Percentiles rank a stretch among this genome's conserved stretches.
Conservation (phyloP, 2,888 invertebrate genomes). For the Leptopilina myrica region DNA sequence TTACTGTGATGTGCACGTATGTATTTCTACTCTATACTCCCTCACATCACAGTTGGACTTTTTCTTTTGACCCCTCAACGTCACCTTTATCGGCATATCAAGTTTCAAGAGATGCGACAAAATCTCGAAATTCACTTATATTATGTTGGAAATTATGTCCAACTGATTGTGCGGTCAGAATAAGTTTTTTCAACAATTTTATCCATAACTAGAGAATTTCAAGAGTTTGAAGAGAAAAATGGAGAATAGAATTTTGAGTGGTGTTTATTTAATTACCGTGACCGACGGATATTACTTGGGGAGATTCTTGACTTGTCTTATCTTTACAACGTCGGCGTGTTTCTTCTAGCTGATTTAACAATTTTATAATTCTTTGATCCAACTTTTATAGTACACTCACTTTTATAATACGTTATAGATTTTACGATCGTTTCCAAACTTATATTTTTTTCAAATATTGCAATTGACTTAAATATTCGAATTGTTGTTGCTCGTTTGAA, state of each 20-base stretch:
- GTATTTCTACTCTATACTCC: constrained; percentile 56
- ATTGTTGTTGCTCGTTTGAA: too few relatives aligned
- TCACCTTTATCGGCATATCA: constrained; percentile 13
- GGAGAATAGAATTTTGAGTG: not conserved
- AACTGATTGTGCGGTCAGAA: too few relatives aligned
- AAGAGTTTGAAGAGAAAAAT: not conserved
- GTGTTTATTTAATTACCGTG: constrained; percentile 50
- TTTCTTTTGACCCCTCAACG: constrained; percentile 3
- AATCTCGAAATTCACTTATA: not conserved
- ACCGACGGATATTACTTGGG: constrained; percentile 43
- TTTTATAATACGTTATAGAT: constrained; percentile 67
- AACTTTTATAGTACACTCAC: constrained; percentile 68
- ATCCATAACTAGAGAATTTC: too few relatives aligned
- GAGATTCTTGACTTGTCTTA: constrained; percentile 55
- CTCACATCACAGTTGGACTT: constrained; percentile 41
- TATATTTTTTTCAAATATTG: not conserved
- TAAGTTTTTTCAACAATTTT: too few relatives aligned
- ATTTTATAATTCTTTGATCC: constrained; percentile 70
- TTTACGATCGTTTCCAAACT: constrained; percentile 62
- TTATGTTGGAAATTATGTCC: too few relatives aligned
- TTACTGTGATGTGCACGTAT: too few relatives aligned
- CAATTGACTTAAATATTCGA: not conserved
- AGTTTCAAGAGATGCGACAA: constrained; percentile 13
- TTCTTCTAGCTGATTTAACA: constrained; percentile 63
- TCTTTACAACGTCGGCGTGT: constrained; percentile 61